Conservation (phyloP, 2,888 invertebrate species). For the Dromius quadrimaculatus region DNA sequence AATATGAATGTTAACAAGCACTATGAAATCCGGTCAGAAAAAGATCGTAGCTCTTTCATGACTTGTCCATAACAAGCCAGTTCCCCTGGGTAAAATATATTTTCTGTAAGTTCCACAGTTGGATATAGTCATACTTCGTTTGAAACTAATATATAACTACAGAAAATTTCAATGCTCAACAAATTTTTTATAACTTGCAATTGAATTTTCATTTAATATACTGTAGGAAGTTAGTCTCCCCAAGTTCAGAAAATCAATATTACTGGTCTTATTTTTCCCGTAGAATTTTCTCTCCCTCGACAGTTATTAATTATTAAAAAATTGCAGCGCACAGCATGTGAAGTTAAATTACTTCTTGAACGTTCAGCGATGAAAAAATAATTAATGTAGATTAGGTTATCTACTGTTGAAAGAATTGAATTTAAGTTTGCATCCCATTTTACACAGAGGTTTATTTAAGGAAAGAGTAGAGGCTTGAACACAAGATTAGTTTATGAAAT, state of each 20-base stretch:
- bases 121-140: too few relatives aligned
- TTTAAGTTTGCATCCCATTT: conserved; percentile 27
- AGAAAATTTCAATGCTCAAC: too few relatives aligned
- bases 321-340: conserved; percentile 45
- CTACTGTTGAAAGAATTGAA: conserved; percentile 34
- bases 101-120: too few relatives aligned
- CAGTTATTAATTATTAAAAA: conserved; percentile 49
- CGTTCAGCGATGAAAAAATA: conserved; percentile 28
- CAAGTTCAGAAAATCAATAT: conserved; percentile 11
- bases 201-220: background rate
- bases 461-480: background rate
- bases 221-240: background rate
- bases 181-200: too few relatives aligned
- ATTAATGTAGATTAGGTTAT: conserved; percentile 45
- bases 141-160: too few relatives aligned
- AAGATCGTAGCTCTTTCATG: too few relatives aligned
- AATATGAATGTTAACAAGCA: too few relatives aligned
- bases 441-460: background rate
- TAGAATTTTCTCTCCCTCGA: conserved; percentile 26
- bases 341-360: conserved; percentile 48
- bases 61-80: too few relatives aligned
- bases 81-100: too few relatives aligned
- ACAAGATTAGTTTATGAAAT: conserved; percentile 15
- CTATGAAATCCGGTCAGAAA: too few relatives aligned
- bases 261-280: conserved; percentile 25